Base-by-base conservation (phyloP, 2,888 invertebrate genomes). In the Rotaria sp. region DNA sequence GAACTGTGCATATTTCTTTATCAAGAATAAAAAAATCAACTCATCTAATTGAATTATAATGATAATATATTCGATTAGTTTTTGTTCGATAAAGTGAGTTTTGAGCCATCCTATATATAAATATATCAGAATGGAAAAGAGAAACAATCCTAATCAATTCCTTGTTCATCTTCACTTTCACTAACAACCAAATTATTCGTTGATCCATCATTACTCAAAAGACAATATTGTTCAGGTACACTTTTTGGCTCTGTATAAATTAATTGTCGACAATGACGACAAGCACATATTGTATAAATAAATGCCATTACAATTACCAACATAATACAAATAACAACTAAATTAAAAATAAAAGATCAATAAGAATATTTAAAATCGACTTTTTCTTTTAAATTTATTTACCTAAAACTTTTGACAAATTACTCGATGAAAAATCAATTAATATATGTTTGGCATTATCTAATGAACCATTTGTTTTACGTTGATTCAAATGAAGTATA, bases 391-490 rank as follows among this genome's bases (percentile, higher is more conserved):
- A 30, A 30, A 26, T 26, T 59, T 30, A 11, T 8, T 59, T 35
- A 67, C 67, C 13, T 67, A 67, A 35, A 35, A 35, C 0, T 18
- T 10, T 41, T 0, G 84, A 84, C 1, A 30, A n/a, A 5, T 15
- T 38, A 15, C 7, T 18, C 30, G 11, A 30, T 48, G 4, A 18
- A 48, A 30, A 84, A 18, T 41, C 84, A 21, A 85, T 21, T 50
- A 85, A 35, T 48, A 85, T 85, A 18, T 41, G 45, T 55, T 85
- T 57, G 59, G 84, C 85, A 35, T 85, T 85, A 24, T 30, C n/a
- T 26, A 85, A 24, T 24, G 85, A 84, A 26, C 85, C 85, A 59
- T 85, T 85, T 18, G 84, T 85, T 26, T 57, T 26, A 45, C 85
- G 84, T 30, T 84, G 85, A 21, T n/a, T 41, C 35, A 85, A 21